Percentiles rank a stretch among this genome's conserved stretches.
These are phyloP conservation scores for Thymelicus acteon DNA, from an alignment of 2,888 invertebrate species.

Conservation along the genomic window DNA sequence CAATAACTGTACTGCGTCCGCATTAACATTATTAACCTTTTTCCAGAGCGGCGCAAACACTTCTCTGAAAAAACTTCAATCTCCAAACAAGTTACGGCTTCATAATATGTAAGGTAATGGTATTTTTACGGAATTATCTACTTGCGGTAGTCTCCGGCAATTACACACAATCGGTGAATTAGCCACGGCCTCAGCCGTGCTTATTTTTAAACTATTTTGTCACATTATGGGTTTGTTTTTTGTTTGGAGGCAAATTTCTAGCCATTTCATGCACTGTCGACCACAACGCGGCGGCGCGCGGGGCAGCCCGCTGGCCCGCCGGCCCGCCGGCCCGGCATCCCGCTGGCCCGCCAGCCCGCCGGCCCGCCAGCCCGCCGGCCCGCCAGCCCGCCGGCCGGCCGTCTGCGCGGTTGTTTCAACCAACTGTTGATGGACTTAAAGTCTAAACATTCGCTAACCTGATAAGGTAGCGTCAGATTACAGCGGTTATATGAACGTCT, in stretches of 20 bases:
- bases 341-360: not conserved
- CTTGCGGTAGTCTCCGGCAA: not conserved
- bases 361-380: not conserved
- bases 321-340: not conserved
- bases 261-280: constrained; percentile 22
- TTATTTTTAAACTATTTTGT: constrained; percentile 7
- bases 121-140: not conserved
- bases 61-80: no score
- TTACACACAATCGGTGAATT: constrained; percentile 8
- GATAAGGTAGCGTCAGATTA: not conserved
- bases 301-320: not conserved
- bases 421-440: constrained; percentile 13
- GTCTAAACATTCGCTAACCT: constrained; percentile 1
- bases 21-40: no score
- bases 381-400: not conserved
- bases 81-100: no score
- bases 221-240: constrained; percentile 13
- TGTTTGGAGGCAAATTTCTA: constrained; percentile 21
- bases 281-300: not conserved
- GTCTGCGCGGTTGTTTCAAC: constrained; percentile 10
- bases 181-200: constrained; percentile 8
- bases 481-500: not conserved
- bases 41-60: no score
- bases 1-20: no score
- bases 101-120: no score